phyloP scores from a whole-genome alignment of 2,113 vertebrate genomes.

The Rhinolophus sinicus region DNA sequence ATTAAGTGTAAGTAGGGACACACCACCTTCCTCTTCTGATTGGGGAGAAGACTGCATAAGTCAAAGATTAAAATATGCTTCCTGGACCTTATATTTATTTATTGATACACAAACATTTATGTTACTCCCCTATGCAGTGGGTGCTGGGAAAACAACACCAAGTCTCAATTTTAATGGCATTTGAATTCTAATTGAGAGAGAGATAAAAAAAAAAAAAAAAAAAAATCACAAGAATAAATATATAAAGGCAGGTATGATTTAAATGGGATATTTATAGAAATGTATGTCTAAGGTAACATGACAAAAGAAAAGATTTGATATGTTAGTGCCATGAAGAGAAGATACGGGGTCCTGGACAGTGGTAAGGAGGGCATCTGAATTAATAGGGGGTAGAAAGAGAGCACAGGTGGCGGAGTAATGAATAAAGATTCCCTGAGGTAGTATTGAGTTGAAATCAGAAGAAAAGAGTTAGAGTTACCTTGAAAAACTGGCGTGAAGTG shows the following conservation, averaged over 20 bases:
- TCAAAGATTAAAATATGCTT: not conserved
- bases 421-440: not conserved
- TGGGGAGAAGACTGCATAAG: no score
- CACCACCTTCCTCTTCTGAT: not conserved
- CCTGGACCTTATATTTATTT: not conserved
- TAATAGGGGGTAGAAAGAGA: not conserved
- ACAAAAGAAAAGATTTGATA: not conserved
- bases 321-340: not conserved
- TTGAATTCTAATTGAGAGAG: not conserved
- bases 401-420: not conserved
- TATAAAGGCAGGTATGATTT: not conserved
- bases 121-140: not conserved
- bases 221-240: not conserved
- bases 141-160: not conserved
- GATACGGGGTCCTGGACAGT: not conserved
- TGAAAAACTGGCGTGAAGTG: not conserved
- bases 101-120: not conserved
- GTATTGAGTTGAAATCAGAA: not conserved
- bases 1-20: not conserved
- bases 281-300: not conserved
- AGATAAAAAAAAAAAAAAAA: not conserved
- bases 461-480: not conserved
- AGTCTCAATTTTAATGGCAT: not conserved
- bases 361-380: not conserved
- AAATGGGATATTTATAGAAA: not conserved